A percentile compares a stretch with the other conserved stretches of the same genome.
These are phyloP conservation scores for Darevskia nairensis DNA, from an alignment of 2,797 vertebrate species.

Conservation along the genomic window DNA sequence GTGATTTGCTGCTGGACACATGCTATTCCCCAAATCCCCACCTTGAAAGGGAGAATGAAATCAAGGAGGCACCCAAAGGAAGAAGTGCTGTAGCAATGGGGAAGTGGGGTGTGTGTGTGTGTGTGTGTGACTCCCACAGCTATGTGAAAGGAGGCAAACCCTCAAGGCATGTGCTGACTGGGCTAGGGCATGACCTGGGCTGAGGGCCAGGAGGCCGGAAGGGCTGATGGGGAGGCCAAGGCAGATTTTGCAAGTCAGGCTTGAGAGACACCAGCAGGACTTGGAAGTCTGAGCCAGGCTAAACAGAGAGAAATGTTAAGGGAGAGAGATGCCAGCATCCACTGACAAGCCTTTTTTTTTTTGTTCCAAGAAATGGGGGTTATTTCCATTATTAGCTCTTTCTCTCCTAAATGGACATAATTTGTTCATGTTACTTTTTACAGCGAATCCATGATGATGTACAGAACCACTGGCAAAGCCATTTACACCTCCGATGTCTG, in stretches of 20 bases:
- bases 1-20: too few relatives aligned
- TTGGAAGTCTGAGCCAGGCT: neutral
- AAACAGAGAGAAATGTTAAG: neutral
- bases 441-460: neutral
- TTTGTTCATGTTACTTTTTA: neutral
- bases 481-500: neutral
- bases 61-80: neutral
- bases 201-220: neutral
- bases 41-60: too few relatives aligned
- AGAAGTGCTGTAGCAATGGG: neutral
- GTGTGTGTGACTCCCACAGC: neutral
- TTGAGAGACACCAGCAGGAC: neutral
- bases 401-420: neutral
- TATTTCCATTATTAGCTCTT: neutral
- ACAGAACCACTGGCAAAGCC: neutral
- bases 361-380: neutral
- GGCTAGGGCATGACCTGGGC: neutral
- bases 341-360: neutral
- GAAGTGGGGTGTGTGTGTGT: too few relatives aligned
- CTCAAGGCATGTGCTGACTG: neutral
- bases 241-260: neutral
- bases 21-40: too few relatives aligned
- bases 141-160: neutral
- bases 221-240: too few relatives aligned
- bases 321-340: neutral